phyloP scores from a whole-genome alignment of 1,140 invertebrate species.

The Heliconius eleuchia region DNA sequence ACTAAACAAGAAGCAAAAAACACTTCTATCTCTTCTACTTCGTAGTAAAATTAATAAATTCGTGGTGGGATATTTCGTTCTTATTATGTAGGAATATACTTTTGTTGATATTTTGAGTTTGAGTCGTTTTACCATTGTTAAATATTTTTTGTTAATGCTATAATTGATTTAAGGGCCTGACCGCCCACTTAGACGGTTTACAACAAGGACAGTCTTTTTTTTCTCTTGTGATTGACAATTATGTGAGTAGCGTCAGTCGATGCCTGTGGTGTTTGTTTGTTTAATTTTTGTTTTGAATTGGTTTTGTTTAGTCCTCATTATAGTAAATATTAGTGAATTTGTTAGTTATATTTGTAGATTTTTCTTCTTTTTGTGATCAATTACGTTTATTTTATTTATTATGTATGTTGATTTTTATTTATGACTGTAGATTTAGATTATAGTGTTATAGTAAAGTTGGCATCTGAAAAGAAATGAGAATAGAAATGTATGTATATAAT shows the following conservation, averaged over 20 bases:
- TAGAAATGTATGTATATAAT: too few relatives aligned
- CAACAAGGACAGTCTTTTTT: constrained; percentile 28
- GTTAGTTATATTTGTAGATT: background rate
- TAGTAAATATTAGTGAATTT: background rate
- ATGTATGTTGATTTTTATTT: too few relatives aligned
- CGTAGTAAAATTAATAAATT: background rate
- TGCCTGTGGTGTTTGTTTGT: constrained; percentile 29
- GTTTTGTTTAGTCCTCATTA: background rate
- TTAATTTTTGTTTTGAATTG: background rate
- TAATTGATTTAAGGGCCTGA: constrained; percentile 53
- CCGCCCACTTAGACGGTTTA: constrained; percentile 43
- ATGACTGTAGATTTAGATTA: too few relatives aligned
- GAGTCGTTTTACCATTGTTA: constrained; percentile 33
- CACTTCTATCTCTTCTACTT: background rate
- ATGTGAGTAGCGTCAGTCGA: constrained; percentile 17
- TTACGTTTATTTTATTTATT: too few relatives aligned
- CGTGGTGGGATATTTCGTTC: background rate
- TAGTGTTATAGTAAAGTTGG: too few relatives aligned
- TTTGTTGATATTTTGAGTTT: background rate
- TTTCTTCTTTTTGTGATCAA: too few relatives aligned
- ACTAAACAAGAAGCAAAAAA: background rate
- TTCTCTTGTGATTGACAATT: constrained; percentile 41
- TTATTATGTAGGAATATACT: background rate
- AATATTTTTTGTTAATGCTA: constrained; percentile 46
- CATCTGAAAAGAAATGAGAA: too few relatives aligned